phyloP scores from a whole-genome alignment of 2,888 invertebrate genomes.

The Drosophila prolongata region DNA sequence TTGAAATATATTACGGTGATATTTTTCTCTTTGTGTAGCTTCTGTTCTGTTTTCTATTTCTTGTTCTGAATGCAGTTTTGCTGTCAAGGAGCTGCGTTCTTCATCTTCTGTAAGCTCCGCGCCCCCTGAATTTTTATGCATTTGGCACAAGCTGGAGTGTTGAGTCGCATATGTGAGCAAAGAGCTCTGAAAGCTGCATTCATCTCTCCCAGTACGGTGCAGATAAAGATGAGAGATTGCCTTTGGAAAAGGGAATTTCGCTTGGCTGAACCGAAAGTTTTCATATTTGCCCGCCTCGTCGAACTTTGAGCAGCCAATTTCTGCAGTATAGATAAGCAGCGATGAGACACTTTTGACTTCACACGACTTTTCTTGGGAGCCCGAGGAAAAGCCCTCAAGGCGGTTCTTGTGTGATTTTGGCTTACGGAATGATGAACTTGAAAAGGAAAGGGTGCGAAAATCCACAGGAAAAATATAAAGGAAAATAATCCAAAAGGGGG shows the following conservation, averaged over 20 bases:
- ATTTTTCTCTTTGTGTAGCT: conserved; percentile 36
- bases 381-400: conserved; percentile 19
- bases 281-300: conserved; percentile 76
- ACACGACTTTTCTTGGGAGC: conserved; percentile 33
- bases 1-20: too few relatives aligned
- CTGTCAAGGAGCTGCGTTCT: conserved; percentile 62
- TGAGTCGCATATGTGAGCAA: conserved; percentile 60
- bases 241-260: conserved; percentile 61
- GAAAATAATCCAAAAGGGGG: conserved; percentile 18
- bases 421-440: conserved; percentile 33
- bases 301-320: conserved; percentile 74
- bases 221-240: conserved; percentile 66
- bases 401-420: conserved; percentile 13
- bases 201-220: conserved; percentile 46
- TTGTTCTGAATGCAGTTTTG: conserved; percentile 40
- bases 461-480: conserved; percentile 18
- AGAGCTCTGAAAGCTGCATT: conserved; percentile 43
- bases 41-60: conserved; percentile 39
- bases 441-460: conserved; percentile 36
- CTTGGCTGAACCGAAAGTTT: conserved; percentile 66
- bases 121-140: conserved; percentile 70
- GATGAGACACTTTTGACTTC: conserved; percentile 64
- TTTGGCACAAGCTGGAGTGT: conserved; percentile 74
- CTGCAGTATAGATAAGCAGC: conserved; percentile 55
- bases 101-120: conserved; percentile 21